Base-by-base conservation (phyloP, 2,888 invertebrate genomes). In the Sicus ferrugineus region DNA sequence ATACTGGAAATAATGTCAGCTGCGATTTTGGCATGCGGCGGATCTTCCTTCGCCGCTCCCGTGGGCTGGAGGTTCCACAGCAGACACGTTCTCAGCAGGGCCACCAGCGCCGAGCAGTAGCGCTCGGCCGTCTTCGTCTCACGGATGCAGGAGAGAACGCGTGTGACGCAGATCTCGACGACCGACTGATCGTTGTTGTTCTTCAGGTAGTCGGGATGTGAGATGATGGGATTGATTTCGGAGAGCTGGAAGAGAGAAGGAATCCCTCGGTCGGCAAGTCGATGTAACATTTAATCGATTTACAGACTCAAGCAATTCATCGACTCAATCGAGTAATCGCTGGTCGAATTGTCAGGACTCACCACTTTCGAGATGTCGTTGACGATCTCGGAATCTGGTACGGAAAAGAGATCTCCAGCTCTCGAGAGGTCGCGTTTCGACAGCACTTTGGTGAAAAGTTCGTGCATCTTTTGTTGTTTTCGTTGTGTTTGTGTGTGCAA, bases 11-110 rank as follows among this genome's bases (percentile, higher is more conserved):
- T 93, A 73, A 97, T 91, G 87, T 97, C 97, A 58, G 95, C 94
- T 23, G 96, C 96, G 80, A 97, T 97, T 87, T 97, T 97, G 59
- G 96, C 95, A 88, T 97, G 97, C 1, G 97, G 96, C 46, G 96
- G 95, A 86, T 97, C 96, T 80, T 94, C 93, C 85, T 94, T 93
- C 77, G 90, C 87, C 38, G 89, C 87, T 23, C 81, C 80, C 0
- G 88, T 83, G 0, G 94, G 93, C 86, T 94, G 93, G 75, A 96
- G 87, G 85, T 95, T 95, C 88, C 96, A 94, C 81, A 93, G 91
- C 75, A 97, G 87, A 80, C 96, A 97, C 38, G 93, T 93, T 86
- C 95, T 94, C 71, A 97, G 86, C 66, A 97, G 86, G 50, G 91
- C 90, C 26, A 97, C 95, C 74, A 97, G 86, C 0, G 94, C 91